These are phyloP conservation scores for Xestoiulus laeticollis DNA, from an alignment of 2,888 invertebrate genomes.

Conservation along the genomic window DNA sequence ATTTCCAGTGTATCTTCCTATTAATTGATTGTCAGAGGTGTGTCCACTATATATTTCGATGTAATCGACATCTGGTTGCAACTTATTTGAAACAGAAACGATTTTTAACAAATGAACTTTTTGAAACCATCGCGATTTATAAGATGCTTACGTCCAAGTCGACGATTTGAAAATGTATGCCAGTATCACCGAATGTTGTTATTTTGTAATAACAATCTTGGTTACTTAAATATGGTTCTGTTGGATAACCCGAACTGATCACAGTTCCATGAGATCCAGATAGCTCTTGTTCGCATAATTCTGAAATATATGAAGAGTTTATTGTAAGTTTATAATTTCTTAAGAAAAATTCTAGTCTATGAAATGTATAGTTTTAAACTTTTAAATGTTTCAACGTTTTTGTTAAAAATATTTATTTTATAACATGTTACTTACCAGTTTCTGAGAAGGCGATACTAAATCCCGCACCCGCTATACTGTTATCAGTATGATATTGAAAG, in stretches of 20 bases:
- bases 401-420: neutral
- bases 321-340: no score
- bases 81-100: neutral
- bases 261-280: neutral
- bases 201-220: neutral
- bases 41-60: neutral
- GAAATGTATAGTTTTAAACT: no score
- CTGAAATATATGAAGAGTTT: no score
- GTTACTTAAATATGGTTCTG: neutral
- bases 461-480: neutral
- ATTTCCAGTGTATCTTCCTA: neutral
- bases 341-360: no score
- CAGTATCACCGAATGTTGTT: neutral
- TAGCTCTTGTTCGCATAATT: neutral
- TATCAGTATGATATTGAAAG: neutral
- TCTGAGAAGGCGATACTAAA: neutral
- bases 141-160: neutral
- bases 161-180: neutral
- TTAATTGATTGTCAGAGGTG: neutral
- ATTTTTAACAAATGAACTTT: neutral
- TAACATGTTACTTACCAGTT: neutral
- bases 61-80: neutral
- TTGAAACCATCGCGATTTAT: neutral
- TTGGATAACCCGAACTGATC: neutral
- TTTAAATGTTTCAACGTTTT: no score